Conservation (phyloP, 2,888 invertebrate genomes). For the Papilio protenor region DNA sequence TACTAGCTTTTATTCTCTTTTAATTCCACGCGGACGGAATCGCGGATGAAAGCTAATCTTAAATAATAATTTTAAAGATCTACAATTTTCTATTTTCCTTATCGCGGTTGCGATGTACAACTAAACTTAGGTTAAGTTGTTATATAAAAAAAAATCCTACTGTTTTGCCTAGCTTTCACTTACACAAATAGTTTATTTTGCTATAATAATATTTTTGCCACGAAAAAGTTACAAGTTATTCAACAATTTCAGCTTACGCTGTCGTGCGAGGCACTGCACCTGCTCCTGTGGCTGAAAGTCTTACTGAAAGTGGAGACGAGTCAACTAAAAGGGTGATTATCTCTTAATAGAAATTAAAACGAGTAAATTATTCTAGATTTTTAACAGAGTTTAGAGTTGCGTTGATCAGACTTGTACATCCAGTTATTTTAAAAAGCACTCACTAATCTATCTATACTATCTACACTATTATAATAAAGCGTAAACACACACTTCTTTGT, state of each 20-base stretch:
- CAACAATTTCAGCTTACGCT: not conserved
- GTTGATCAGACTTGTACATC: not conserved
- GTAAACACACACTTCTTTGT: no score
- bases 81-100: not conserved
- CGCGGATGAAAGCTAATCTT: no score
- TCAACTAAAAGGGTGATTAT: slow-evolving; percentile 2
- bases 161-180: no score
- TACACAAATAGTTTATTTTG: not conserved
- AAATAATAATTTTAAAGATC: not conserved
- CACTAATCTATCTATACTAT: no score
- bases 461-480: no score
- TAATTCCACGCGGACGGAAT: no score
- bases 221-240: not conserved
- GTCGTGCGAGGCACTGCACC: not conserved
- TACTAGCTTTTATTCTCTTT: no score
- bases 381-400: not conserved
- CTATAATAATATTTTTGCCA: not conserved
- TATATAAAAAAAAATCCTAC: no score
- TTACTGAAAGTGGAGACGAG: slow-evolving; percentile 7
- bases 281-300: not conserved
- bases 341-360: not conserved
- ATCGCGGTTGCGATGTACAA: no score
- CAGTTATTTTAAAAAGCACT: not conserved
- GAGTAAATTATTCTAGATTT: no score
- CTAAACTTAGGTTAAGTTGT: no score